Conservation (phyloP, 2,888 invertebrate species). For the Drosophila mettleri region DNA sequence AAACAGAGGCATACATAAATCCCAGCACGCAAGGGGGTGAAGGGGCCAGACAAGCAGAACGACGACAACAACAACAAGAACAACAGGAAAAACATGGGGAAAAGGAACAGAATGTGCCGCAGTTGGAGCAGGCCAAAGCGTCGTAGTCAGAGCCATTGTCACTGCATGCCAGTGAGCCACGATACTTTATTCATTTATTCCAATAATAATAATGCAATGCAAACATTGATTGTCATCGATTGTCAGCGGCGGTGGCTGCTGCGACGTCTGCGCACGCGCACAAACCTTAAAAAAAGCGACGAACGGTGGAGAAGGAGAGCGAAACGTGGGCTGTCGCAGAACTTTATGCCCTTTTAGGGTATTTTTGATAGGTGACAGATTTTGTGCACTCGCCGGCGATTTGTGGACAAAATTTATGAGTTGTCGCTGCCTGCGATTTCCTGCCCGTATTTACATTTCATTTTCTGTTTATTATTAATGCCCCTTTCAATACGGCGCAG, state of each 20-base stretch:
- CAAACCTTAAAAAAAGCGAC: slow-evolving; percentile 21
- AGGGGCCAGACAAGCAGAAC: neutral
- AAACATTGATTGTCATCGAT: slow-evolving; percentile 84
- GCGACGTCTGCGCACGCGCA: slow-evolving; percentile 66
- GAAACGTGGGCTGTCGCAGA: slow-evolving; percentile 24
- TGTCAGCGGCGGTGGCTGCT: slow-evolving; percentile 64
- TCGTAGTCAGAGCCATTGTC: slow-evolving; percentile 76
- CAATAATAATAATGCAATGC: slow-evolving; percentile 84
- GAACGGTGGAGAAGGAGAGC: neutral
- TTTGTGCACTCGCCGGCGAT: slow-evolving; percentile 70
- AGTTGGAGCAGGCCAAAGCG: slow-evolving; percentile 23
- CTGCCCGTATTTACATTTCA: slow-evolving; percentile 66
- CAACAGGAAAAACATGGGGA: slow-evolving; percentile 28
- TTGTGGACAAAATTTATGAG: slow-evolving; percentile 81
- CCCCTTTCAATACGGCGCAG: slow-evolving; percentile 23
- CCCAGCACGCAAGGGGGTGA: slow-evolving; percentile 47
- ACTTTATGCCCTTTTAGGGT: slow-evolving; percentile 83
- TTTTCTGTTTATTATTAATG: slow-evolving; percentile 71
- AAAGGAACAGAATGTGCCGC: slow-evolving; percentile 44
- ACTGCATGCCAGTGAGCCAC: slow-evolving; percentile 74
- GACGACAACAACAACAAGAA: slow-evolving; percentile 6
- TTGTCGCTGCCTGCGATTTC: slow-evolving; percentile 65
- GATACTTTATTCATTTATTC: slow-evolving; percentile 84
- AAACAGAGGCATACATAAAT: slow-evolving; percentile 63
- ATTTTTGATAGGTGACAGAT: slow-evolving; percentile 84